A percentile compares a stretch with the other conserved stretches of the same genome.
Conservation (phyloP, 2,113 vertebrate genomes). For the Callithrix jacchus region DNA sequence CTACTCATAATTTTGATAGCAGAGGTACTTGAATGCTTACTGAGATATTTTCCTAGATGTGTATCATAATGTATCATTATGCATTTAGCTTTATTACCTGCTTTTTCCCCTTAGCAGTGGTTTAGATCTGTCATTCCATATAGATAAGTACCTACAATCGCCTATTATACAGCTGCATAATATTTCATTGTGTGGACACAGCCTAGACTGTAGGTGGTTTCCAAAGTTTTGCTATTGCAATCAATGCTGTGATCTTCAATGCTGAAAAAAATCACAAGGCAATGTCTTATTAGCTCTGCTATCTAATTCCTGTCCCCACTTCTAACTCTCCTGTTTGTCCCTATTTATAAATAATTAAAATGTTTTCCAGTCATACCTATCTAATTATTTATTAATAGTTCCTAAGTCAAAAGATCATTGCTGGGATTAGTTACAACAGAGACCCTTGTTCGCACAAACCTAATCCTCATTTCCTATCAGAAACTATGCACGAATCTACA, state of each 20-base stretch:
- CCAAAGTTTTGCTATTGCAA: background rate
- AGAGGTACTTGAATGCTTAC: background rate
- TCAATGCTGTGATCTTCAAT: background rate
- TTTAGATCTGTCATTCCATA: background rate
- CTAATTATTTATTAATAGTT: conserved; percentile 80
- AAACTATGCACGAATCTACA: conserved; percentile 43
- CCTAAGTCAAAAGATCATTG: conserved; percentile 73
- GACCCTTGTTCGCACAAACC: conserved; percentile 51
- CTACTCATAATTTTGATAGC: background rate
- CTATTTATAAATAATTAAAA: conserved; percentile 77
- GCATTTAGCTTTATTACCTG: background rate
- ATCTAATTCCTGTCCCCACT: conserved; percentile 55
- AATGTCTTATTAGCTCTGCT: conserved; percentile 43
- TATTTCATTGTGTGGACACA: background rate
- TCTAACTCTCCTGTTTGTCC: conserved; percentile 49
- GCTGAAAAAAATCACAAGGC: conserved; percentile 3
- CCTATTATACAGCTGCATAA: background rate
- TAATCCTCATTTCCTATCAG: conserved; percentile 54
- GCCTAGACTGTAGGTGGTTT: background rate
- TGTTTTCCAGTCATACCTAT: conserved; percentile 77
- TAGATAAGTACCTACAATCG: background rate
- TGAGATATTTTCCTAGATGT: background rate
- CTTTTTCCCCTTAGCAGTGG: background rate
- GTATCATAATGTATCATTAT: background rate
- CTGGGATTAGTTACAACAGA: conserved; percentile 74